These are phyloP conservation scores for Hyperoplus immaculatus DNA, from an alignment of 2,797 vertebrate genomes.

Conservation along the genomic window DNA sequence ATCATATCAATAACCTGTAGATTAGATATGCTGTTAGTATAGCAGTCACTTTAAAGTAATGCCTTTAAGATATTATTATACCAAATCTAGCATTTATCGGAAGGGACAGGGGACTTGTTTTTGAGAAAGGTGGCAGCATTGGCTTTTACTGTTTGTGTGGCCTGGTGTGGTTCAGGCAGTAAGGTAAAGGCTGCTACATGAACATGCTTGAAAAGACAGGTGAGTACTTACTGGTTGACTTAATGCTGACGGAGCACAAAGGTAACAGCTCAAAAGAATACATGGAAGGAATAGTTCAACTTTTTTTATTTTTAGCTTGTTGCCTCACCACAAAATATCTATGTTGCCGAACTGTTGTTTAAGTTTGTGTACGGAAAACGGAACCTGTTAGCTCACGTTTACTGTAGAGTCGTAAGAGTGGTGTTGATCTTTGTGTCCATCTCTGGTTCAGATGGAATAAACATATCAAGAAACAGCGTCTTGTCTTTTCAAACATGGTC, in stretches of 20 bases:
- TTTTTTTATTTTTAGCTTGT: too few relatives aligned
- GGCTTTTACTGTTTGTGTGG: constrained; percentile 40
- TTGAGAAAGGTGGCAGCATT: constrained; percentile 44
- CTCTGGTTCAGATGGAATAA: constrained; percentile 42
- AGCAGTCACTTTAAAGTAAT: constrained; percentile 66
- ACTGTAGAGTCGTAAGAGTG: too few relatives aligned
- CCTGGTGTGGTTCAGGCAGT: constrained; percentile 41
- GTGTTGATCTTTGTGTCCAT: constrained; percentile 17
- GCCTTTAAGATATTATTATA: constrained; percentile 69
- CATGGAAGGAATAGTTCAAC: too few relatives aligned
- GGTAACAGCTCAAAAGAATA: constrained; percentile 7
- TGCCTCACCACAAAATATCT: background rate
- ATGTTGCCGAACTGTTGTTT: background rate
- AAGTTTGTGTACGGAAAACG: too few relatives aligned
- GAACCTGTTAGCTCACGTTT: too few relatives aligned
- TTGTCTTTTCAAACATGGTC: constrained; percentile 62
- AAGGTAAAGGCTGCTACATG: constrained; percentile 35
- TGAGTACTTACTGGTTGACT: constrained; percentile 23
- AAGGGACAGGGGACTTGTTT: constrained; percentile 49
- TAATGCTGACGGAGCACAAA: background rate
- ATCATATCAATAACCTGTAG: constrained; percentile 67
- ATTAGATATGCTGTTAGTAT: constrained; percentile 70
- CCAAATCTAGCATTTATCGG: constrained; percentile 73
- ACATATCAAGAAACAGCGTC: constrained; percentile 49
- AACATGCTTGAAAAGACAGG: constrained; percentile 67